A percentile compares a stretch with the other conserved stretches of the same genome.
phyloP scores from a whole-genome alignment of 2,113 vertebrate genomes.

The Castor canadensis region DNA sequence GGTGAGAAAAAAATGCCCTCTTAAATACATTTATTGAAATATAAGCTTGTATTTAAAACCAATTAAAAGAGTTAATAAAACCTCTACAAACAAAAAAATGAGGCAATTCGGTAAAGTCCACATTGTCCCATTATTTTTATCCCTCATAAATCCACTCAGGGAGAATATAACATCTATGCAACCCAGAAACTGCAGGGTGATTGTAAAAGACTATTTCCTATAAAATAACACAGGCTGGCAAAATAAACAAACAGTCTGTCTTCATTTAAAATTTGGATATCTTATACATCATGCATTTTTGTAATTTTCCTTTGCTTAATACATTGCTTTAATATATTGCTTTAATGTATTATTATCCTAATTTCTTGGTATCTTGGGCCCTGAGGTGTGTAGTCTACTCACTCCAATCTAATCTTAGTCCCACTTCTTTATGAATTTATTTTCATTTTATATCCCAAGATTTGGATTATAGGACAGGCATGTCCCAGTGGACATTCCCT shows the following conservation, averaged over 20 bases:
- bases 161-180: background rate
- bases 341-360: background rate
- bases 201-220: background rate
- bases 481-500: background rate
- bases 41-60: background rate
- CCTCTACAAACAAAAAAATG: background rate
- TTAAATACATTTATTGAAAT: background rate
- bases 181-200: background rate
- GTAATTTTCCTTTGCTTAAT: background rate
- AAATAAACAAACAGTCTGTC: background rate
- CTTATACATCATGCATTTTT: background rate
- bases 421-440: background rate
- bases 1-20: background rate
- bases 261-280: constrained; percentile 2
- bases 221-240: background rate
- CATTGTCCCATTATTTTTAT: background rate
- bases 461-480: background rate
- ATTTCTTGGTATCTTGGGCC: background rate
- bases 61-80: background rate
- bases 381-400: background rate
- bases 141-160: background rate
- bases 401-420: background rate
- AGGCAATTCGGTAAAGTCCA: background rate
- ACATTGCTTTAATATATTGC: background rate
- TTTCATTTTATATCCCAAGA: background rate